Evolutionary conservation across 2,797 vertebrate genomes (phyloP), one percentile per base, ranked within the genome.

Genomic region (Hylomyscus alleni): DNA sequence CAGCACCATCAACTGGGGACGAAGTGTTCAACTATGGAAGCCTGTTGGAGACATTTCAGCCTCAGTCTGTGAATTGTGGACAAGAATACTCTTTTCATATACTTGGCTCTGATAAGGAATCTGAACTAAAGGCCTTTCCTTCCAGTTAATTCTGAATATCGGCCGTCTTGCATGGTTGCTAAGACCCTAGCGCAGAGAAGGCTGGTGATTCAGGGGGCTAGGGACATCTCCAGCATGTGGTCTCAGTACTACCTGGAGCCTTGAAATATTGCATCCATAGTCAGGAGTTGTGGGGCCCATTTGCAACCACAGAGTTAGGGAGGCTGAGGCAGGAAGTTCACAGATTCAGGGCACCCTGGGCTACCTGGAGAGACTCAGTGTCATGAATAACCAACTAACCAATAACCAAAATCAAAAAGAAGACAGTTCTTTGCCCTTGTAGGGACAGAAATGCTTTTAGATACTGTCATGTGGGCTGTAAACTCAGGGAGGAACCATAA

Each of bases 391-490:
- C 20, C 73, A 65, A 50, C 22, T 4, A 78, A 60, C 44, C 54
- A 47, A 20, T 75, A 75, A 58, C 20, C 47, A 85, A 34, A 26
- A 19, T 34, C 31, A 54, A 34, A 50, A 85, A 85, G 44, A 84
- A 85, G 54, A 72, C 17, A 40, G 44, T 44, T 2, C 20, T 3
- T 17, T 22, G 0, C n/a, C 20, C 37, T 26, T 37, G 4, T 31
- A 31, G 31, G 77, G 37, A 10, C 1, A 72, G 78, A 75, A 67
- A 20, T n/a, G 62, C n/a, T 50, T 22, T 85, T 29, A 56, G 83
- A 73, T 1, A 0, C 3, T 10, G 1, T 69, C 17, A 0, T 34
- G 0, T 3, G 2, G 24, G 12, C 65, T 37, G 1, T 44, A 13
- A 89, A 60, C 60, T 22, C 34, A 15, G 56, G 65, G 8, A 10